These are phyloP conservation scores for Salarias fasciatus DNA, from an alignment of 2,797 vertebrate genomes.

Conservation along the genomic window DNA sequence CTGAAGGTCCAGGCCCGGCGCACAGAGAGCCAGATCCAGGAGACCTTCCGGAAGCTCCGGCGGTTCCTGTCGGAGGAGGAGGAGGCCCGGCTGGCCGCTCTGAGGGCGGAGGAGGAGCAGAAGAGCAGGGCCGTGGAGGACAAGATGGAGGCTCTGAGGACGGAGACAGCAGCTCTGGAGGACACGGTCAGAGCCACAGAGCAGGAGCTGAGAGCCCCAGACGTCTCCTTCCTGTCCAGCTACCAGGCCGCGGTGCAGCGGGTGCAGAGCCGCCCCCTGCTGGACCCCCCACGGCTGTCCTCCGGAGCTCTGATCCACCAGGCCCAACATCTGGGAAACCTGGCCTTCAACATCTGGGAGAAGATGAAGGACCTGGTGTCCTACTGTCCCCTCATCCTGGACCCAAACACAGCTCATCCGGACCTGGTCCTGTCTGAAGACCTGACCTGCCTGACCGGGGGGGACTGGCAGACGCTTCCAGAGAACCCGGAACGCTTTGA, in stretches of 20 bases:
- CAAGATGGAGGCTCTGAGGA: background rate
- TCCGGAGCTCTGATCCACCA: constrained; percentile 1
- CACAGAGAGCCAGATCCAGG: background rate
- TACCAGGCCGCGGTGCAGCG: too few species aligned
- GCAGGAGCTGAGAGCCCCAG: constrained; percentile 9
- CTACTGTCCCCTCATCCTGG: constrained; percentile 5
- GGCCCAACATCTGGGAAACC: background rate
- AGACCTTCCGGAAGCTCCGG: background rate
- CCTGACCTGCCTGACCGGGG: background rate
- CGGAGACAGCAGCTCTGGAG: background rate
- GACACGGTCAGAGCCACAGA: constrained; percentile 3
- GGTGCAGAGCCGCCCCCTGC: background rate
- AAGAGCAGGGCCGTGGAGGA: background rate
- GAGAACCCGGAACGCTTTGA: too few species aligned
- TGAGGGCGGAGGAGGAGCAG: constrained; percentile 1
- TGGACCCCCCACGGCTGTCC: background rate
- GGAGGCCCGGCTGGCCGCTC: too few species aligned
- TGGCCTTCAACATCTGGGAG: constrained; percentile 1
- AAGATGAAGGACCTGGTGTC: background rate
- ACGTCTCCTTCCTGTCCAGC: too few species aligned
- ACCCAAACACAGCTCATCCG: background rate
- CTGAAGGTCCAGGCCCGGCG: background rate
- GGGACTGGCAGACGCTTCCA: too few species aligned
- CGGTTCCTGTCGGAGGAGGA: constrained; percentile 6
- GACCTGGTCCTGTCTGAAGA: too few species aligned